Evolutionary conservation across 2,888 invertebrate species (phyloP).

Genomic region (Eucriotettix oculatus): DNA sequence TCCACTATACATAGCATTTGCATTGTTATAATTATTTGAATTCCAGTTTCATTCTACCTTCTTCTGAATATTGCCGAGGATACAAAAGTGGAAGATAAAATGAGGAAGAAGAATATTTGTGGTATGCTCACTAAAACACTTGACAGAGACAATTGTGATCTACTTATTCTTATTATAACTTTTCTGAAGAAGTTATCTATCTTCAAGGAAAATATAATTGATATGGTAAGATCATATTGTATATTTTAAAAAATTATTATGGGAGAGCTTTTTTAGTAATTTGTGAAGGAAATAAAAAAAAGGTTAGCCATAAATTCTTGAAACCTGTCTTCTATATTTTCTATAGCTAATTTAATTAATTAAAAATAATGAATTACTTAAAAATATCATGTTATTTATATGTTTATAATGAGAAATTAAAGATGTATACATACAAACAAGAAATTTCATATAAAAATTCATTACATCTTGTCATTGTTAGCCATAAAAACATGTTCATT

Average conservation of each 20-base stretch:
- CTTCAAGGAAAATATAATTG: constrained; percentile 85
- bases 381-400: too few species aligned
- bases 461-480: too few species aligned
- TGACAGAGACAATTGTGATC: constrained; percentile 77
- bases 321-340: too few species aligned
- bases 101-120: constrained; percentile 85
- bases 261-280: neutral
- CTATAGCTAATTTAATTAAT: too few species aligned
- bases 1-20: too few species aligned
- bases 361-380: too few species aligned
- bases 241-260: neutral
- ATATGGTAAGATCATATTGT: constrained; percentile 65
- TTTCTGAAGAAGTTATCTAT: constrained; percentile 91
- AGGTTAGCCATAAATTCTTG: too few species aligned
- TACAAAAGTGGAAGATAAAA: constrained; percentile 89
- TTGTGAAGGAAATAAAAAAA: neutral
- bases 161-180: constrained; percentile 76
- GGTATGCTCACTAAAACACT: constrained; percentile 73
- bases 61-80: constrained; percentile 92
- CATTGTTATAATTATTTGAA: too few species aligned
- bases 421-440: too few species aligned
- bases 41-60: constrained; percentile 72
- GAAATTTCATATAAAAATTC: too few species aligned
- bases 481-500: too few species aligned
- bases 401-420: too few species aligned